Evolutionary conservation across 2,888 invertebrate genomes (phyloP).

Genomic region (Eupithecia exiguata): DNA sequence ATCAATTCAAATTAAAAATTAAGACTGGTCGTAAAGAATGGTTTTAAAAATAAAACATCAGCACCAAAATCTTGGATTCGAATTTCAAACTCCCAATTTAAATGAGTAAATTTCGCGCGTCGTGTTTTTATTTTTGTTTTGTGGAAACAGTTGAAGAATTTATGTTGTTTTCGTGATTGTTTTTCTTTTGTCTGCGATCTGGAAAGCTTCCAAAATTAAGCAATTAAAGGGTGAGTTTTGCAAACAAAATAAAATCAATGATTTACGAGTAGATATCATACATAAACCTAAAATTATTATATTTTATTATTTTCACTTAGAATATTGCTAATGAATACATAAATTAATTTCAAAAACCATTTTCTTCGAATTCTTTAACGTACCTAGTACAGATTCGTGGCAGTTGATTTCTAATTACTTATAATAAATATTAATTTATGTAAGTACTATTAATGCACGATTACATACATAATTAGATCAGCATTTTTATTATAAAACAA

Average conservation of each 20-base stretch:
- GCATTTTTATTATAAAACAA: background rate
- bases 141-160: background rate
- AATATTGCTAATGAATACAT: too few species aligned
- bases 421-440: too few species aligned
- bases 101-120: background rate
- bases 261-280: background rate
- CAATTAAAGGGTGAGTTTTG: constrained; percentile 67
- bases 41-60: background rate
- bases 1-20: background rate
- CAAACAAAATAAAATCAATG: background rate
- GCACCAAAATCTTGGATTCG: background rate
- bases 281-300: background rate
- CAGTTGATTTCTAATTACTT: too few species aligned
- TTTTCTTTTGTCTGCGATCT: constrained; percentile 3
- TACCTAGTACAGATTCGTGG: background rate
- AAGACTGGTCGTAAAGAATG: background rate
- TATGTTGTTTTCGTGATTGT: background rate
- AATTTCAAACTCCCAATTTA: background rate
- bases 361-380: too few species aligned
- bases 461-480: background rate
- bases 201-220: constrained; percentile 67
- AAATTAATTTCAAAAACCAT: background rate
- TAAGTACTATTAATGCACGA: background rate
- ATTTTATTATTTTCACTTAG: background rate
- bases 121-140: background rate